Base-by-base conservation (phyloP, 2,113 vertebrate species). In the Dipodomys merriami region DNA sequence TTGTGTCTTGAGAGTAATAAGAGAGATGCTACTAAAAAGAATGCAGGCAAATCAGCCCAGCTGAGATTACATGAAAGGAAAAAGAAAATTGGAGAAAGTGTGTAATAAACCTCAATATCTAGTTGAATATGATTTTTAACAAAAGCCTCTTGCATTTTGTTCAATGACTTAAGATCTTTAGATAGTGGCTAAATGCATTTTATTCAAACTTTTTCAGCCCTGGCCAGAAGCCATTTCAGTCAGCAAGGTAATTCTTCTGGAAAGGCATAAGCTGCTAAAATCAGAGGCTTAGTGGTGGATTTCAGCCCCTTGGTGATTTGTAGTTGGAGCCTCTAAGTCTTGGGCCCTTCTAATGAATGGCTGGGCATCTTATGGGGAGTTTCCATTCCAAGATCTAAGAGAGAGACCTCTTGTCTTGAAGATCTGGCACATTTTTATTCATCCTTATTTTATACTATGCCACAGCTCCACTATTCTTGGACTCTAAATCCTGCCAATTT, bases 101-200 rank as follows among this genome's bases (percentile, higher is more conserved):
- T 96, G 93, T 94, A 94, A 95, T 95, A 97, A 96, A 94, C 85
- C 73, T 93, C 93, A 77, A 71, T 95, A 88, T 95, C 53, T 79
- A 81, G 88, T 95, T 91, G 85, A 95, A 76, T 96, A 62, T 93
- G 95, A 95, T 96, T 97, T 96, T 97, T 95, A 96, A 97, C 95
- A 95, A 96, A 96, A 96, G 94, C 0, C 77, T 86, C 65, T 88
- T 96, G 88, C 94, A 94, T 97, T 97, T 96, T 94, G 94, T 94
- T 95, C 86, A 92, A 2, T 92, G 92, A 94, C 93, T 97, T 88
- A 71, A 95, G 96, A 97, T 96, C 80, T 90, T 95, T 90, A 86
- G 95, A 94, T 95, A 93, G 94, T 20, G 93, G 80, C 79, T 90
- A 96, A 97, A 92, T 94, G 73, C 86, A 89, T 96, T 95, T 96